A percentile compares a stretch with the other conserved stretches of the same genome.
Conservation (phyloP, 2,797 vertebrate species). For the Molothrus aeneus region DNA sequence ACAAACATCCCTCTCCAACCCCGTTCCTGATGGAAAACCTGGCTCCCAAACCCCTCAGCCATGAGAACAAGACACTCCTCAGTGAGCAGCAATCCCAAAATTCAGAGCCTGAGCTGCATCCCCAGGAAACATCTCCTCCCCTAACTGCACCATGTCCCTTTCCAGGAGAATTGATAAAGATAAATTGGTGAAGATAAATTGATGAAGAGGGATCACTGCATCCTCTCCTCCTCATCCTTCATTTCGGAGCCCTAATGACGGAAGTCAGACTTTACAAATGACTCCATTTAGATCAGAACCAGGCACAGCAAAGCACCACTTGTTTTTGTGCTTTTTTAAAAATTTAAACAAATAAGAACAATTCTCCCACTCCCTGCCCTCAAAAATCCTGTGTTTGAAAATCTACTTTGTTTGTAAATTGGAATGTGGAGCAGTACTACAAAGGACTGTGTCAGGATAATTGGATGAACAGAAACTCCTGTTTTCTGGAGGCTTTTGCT, state of each 20-base stretch:
- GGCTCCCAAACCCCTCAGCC: background rate
- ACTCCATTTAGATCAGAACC: background rate
- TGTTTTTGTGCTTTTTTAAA: background rate
- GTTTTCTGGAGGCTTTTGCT: conserved; percentile 25
- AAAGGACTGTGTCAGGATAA: conserved; percentile 36
- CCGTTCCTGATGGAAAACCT: background rate
- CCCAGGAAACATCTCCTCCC: background rate
- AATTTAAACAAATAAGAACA: background rate
- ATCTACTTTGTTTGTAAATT: background rate
- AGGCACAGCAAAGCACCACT: background rate
- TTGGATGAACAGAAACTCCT: conserved; percentile 18
- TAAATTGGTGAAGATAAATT: background rate
- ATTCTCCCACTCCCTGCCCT: background rate
- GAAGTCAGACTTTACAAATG: background rate
- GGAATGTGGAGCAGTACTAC: background rate
- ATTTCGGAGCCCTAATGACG: background rate
- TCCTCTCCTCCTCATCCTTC: background rate
- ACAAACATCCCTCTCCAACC: background rate
- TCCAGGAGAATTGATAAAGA: background rate
- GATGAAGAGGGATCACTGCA: background rate
- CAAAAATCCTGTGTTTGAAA: background rate
- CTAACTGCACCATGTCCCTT: background rate
- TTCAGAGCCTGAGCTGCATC: background rate
- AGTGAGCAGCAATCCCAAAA: background rate
- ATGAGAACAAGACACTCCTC: background rate